A percentile compares a stretch with the other conserved stretches of the same genome.
Evolutionary conservation across 2,113 vertebrate genomes (phyloP).

Genomic region (Calidris pugnax): DNA sequence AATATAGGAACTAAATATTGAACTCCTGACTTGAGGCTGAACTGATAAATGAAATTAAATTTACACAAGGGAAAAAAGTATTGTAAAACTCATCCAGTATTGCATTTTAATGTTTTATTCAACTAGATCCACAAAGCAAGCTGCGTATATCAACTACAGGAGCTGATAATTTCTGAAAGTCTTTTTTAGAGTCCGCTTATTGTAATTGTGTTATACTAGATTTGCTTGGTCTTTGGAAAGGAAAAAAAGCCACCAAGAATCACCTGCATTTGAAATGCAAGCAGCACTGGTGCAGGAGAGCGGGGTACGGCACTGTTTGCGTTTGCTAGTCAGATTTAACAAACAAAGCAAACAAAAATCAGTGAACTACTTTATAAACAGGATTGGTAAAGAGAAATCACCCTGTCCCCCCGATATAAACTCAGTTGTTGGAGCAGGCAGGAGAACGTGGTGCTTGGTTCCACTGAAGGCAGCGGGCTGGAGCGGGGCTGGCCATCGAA

Average conservation of each 20-base stretch:
- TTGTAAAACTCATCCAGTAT: not conserved
- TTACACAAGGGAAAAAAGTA: not conserved
- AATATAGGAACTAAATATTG: slow-evolving; percentile 30
- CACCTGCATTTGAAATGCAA: not conserved
- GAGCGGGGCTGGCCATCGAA: not conserved
- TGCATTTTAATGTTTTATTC: slow-evolving; percentile 16
- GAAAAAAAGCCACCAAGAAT: not conserved
- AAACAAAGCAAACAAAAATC: not conserved
- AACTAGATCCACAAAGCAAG: not conserved
- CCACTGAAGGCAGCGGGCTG: accelerated
- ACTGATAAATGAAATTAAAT: slow-evolving; percentile 50
- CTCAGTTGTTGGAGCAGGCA: not conserved
- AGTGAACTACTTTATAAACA: not conserved
- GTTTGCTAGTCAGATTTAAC: not conserved
- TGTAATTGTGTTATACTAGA: not conserved
- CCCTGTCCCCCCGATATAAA: not conserved
- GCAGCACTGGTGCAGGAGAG: not conserved
- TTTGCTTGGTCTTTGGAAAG: not conserved
- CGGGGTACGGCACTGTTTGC: not conserved
- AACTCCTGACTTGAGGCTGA: slow-evolving; percentile 8
- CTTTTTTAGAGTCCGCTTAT: not conserved
- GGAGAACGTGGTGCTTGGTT: not conserved
- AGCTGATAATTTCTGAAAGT: not conserved
- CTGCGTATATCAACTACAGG: not conserved
- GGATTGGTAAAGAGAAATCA: not conserved